A percentile compares a stretch with the other conserved stretches of the same genome.
Evolutionary conservation across 2,113 vertebrate species (phyloP).

Genomic region (Isurus oxyrinchus): DNA sequence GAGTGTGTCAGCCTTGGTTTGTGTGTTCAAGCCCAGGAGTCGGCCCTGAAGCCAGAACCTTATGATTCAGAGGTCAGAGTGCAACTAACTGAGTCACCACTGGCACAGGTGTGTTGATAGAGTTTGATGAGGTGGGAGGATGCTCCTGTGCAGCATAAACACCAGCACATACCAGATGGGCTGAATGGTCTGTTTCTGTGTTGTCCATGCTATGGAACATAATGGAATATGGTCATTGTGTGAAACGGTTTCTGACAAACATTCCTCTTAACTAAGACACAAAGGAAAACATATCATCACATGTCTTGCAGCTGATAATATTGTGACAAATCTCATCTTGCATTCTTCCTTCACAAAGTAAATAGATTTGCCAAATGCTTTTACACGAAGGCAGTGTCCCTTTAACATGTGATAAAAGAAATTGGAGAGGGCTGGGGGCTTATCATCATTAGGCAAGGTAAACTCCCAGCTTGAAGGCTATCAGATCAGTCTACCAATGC

Average conservation of each 20-base stretch:
- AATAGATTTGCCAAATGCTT: background rate
- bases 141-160: background rate
- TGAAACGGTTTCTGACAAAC: background rate
- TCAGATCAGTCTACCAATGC: background rate
- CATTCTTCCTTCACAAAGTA: background rate
- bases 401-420: background rate
- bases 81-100: background rate
- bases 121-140: background rate
- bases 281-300: background rate
- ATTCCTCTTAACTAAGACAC: background rate
- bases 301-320: constrained; percentile 4
- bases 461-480: background rate
- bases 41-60: background rate
- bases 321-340: background rate
- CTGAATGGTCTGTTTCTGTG: background rate
- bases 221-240: background rate
- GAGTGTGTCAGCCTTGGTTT: background rate
- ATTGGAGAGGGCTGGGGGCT: background rate
- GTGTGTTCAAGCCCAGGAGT: background rate
- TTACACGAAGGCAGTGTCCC: background rate
- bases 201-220: background rate
- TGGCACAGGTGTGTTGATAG: background rate
- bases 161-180: too few relatives aligned
- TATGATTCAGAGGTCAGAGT: background rate
- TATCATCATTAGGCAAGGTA: background rate